A percentile compares a stretch with the other conserved stretches of the same genome.
Conservation (phyloP, 2,888 invertebrate species). For the Drosophila histrio region DNA sequence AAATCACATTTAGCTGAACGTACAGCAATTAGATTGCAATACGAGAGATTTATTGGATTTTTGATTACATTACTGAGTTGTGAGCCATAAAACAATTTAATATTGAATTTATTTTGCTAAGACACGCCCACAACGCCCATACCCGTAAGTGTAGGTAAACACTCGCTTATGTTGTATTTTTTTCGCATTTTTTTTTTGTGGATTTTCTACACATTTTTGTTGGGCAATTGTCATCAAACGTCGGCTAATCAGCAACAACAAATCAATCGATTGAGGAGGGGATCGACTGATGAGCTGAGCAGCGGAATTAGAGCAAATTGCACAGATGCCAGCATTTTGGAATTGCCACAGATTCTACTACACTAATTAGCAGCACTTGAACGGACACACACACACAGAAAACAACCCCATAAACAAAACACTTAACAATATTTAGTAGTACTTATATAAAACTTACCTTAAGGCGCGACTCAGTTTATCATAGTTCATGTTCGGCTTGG, state of each 20-base stretch:
- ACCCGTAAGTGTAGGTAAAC: slow-evolving; percentile 14
- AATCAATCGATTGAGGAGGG: slow-evolving; percentile 51
- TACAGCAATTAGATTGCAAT: slow-evolving; percentile 63
- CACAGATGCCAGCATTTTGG: slow-evolving; percentile 73
- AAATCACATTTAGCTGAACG: slow-evolving; percentile 23
- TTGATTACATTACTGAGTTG: slow-evolving; percentile 62
- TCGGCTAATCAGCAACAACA: slow-evolving; percentile 74
- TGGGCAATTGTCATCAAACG: slow-evolving; percentile 60
- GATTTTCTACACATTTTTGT: slow-evolving; percentile 51
- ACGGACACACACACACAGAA: slow-evolving; percentile 26
- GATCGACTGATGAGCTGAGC: slow-evolving; percentile 25
- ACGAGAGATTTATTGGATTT: slow-evolving; percentile 64
- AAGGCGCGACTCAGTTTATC: slow-evolving; percentile 98
- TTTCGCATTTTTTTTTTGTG: slow-evolving; percentile 28
- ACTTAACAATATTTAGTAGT: background rate
- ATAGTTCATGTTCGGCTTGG: slow-evolving; percentile 99
- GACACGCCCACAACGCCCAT: slow-evolving; percentile 48
- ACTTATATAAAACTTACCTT: slow-evolving; percentile 87
- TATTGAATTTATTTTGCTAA: slow-evolving; percentile 46
- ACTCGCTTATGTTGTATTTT: slow-evolving; percentile 33
- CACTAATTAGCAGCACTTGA: slow-evolving; percentile 69
- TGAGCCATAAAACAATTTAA: slow-evolving; percentile 48
- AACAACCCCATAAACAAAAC: slow-evolving; percentile 36
- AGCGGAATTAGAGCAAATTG: slow-evolving; percentile 56
- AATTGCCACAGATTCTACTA: slow-evolving; percentile 25